These are phyloP conservation scores for Amphiprion ocellaris DNA, from an alignment of 2,113 vertebrate species.

Conservation along the genomic window DNA sequence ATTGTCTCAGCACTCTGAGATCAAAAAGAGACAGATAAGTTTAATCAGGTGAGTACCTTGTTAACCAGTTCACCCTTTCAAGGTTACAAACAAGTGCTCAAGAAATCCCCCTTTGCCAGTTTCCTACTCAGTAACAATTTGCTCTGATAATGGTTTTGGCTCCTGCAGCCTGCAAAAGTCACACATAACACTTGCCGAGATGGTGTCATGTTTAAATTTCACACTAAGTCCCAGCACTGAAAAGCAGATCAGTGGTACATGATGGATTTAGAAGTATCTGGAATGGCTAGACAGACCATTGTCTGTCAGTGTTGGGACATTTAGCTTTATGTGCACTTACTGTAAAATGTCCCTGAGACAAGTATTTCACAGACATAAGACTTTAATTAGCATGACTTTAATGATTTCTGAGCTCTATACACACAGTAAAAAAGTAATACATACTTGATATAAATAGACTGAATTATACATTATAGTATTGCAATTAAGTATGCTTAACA, in stretches of 20 bases:
- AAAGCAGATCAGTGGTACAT: constrained; percentile 24
- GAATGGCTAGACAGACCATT: not conserved
- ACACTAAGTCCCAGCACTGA: constrained; percentile 41
- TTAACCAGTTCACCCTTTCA: not conserved
- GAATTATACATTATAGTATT: too few relatives aligned
- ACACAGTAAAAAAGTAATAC: too few relatives aligned
- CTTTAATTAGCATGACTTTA: too few relatives aligned
- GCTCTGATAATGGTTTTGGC: constrained; percentile 30
- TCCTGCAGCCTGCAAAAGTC: constrained; percentile 36
- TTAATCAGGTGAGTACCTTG: not conserved
- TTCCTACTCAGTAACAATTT: constrained; percentile 32
- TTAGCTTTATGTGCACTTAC: not conserved
- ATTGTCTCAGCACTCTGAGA: too few relatives aligned
- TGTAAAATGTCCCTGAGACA: not conserved
- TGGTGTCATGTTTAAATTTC: constrained; percentile 60
- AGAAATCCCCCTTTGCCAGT: not conserved
- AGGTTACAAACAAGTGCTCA: not conserved
- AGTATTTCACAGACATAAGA: not conserved
- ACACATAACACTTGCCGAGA: constrained; percentile 56
- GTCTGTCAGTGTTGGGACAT: not conserved
- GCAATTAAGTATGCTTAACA: too few relatives aligned
- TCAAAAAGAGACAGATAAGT: not conserved
- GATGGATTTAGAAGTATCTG: constrained; percentile 17
- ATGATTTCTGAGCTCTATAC: too few relatives aligned
- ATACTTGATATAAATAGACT: too few relatives aligned